These are phyloP conservation scores for Zele albiditarsus DNA, from an alignment of 2,888 invertebrate species.

Conservation along the genomic window DNA sequence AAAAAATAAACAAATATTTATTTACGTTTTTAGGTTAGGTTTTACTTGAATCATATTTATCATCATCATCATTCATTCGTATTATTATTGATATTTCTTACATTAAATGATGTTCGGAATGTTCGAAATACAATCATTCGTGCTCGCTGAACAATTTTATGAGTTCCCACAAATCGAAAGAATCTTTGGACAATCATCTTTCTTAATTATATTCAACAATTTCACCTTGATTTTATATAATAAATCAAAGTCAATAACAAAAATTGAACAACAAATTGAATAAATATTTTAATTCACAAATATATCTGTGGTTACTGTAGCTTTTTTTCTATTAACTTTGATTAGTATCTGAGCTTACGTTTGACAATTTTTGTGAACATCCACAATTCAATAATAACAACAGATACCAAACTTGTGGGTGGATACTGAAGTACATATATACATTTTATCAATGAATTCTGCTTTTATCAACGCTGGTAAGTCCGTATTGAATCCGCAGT, in stretches of 20 bases:
- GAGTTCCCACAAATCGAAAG: conserved; percentile 33
- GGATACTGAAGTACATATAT: too few relatives aligned
- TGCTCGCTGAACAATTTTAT: conserved; percentile 35
- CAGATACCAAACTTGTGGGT: too few relatives aligned
- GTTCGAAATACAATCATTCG: background rate
- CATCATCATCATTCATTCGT: conserved; percentile 14
- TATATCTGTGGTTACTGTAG: background rate
- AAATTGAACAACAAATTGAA: background rate
- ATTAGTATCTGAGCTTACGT: too few relatives aligned
- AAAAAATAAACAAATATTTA: background rate
- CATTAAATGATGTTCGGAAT: background rate
- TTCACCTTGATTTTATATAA: too few relatives aligned
- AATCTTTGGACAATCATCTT: conserved; percentile 29
- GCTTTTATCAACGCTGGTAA: too few relatives aligned
- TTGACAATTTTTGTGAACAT: too few relatives aligned
- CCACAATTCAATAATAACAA: too few relatives aligned
- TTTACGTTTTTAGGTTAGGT: conserved; percentile 5
- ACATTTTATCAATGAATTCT: too few relatives aligned
- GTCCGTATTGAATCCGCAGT: too few relatives aligned
- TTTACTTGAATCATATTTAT: background rate
- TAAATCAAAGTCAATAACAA: background rate
- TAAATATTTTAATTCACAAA: background rate
- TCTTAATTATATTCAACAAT: background rate
- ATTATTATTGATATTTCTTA: conserved; percentile 32
- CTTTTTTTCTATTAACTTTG: too few relatives aligned